Base-by-base conservation (phyloP, 2,797 vertebrate species). In the Lepidocolaptes lacrymiger region DNA sequence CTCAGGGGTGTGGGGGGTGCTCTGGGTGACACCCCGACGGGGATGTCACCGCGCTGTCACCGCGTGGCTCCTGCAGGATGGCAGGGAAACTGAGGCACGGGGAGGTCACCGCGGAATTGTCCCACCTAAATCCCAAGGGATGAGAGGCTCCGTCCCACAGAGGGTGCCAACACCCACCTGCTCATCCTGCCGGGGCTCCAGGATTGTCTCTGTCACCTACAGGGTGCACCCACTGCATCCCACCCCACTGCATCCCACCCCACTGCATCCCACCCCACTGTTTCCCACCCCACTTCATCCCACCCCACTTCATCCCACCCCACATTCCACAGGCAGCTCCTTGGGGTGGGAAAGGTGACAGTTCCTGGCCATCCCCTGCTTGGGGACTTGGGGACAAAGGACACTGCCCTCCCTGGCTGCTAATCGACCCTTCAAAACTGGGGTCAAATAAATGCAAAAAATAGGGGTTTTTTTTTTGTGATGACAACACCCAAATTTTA, bases 61-160 rank as follows among this genome's bases (percentile, higher is more conserved):
- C 55, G 52, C 59, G 14, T 3, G 58, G 73, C 44, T 72, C 67
- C 61, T 37, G 80, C 81, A 36, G 37, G 48, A 23, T 2, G 4
- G 52, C 2, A 7, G 77, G 85, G 94, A 94, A 96, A 91, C 88
- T 73, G 91, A 93, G 92, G 95, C 88, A 85, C 4, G 0, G 56
- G 21, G 21, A 1, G 6, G 19, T 9, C 0, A 0, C 22, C 24
- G 2, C 2, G 1, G 18, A 32, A 8, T 23, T 16, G 2, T 62
- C 28, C 28, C 66, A 44, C 14, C 9, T 10, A 44, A 44, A 83
- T 32, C n/a, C 52, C 52, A 5, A 30, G 32, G 11, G 23, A 21
- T 6, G 32, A 61, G 23, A 7, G 2, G 9, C 6, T 62, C 28
- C n/a, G 48, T 12, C 54, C 24, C n/a, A 4, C 17, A 12, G 54